Evolutionary conservation across 2,113 vertebrate genomes (phyloP).

Genomic region (Tragelaphus buxtoni): DNA sequence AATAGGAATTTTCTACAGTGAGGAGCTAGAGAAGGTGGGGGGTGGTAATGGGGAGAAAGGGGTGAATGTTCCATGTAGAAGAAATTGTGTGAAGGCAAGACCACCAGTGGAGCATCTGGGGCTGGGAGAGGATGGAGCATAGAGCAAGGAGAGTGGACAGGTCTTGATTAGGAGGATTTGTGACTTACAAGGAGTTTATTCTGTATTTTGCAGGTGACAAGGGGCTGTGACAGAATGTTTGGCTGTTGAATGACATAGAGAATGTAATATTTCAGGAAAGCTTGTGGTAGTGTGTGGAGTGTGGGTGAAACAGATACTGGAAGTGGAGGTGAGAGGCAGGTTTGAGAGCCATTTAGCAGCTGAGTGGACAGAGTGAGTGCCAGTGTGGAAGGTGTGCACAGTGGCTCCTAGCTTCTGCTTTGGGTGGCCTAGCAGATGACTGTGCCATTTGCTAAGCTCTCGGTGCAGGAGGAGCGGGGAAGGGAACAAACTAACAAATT

Average conservation of each 20-base stretch:
- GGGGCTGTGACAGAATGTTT: background rate
- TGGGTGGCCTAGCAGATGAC: background rate
- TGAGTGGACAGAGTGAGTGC: background rate
- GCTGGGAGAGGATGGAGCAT: rapidly evolving
- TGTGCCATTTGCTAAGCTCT: background rate
- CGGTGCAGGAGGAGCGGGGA: background rate
- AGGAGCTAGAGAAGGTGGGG: background rate
- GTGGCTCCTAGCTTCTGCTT: background rate
- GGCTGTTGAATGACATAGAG: background rate
- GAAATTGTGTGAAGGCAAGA: background rate
- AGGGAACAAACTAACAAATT: background rate
- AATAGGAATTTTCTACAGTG: background rate
- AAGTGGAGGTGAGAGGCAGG: background rate
- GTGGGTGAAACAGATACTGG: background rate
- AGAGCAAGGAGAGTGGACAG: background rate
- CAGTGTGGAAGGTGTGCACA: rapidly evolving
- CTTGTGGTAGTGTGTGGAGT: rapidly evolving
- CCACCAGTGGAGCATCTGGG: rapidly evolving
- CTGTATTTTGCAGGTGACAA: background rate
- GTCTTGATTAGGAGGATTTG: background rate
- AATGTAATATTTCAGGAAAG: background rate
- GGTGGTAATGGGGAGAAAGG: background rate
- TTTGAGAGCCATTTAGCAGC: background rate
- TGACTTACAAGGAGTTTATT: background rate
- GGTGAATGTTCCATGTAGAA: background rate